Conservation (phyloP, 1,140 invertebrate species). For the Pentalonia nigronervosa region DNA sequence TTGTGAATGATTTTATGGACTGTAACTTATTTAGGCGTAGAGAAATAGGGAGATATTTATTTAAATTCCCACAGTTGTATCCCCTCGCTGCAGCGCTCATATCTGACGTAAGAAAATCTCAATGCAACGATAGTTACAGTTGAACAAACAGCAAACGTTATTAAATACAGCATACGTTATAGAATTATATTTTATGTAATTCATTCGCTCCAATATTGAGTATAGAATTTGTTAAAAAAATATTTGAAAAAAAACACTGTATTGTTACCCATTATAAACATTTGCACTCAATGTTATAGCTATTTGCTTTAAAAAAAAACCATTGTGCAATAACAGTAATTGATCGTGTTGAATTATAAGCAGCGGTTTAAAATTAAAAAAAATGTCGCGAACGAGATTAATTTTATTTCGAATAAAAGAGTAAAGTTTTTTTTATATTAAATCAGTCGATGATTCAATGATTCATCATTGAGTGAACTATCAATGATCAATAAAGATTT, state of each 20-base stretch:
- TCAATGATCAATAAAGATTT: constrained; percentile 9
- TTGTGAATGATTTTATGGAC: constrained; percentile 7
- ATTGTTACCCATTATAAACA: neutral
- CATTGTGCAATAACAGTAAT: neutral
- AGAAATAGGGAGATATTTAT: neutral
- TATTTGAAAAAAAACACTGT: neutral
- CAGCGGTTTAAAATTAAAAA: neutral
- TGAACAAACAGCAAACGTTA: neutral
- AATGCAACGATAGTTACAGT: neutral
- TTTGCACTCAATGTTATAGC: neutral
- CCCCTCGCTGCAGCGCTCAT: neutral
- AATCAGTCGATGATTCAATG: neutral
- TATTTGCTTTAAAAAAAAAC: neutral
- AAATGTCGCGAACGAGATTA: neutral
- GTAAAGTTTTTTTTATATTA: neutral
- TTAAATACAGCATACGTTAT: neutral
- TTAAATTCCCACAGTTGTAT: neutral
- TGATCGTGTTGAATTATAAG: neutral
- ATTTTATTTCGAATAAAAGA: neutral
- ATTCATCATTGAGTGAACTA: too few relatives aligned
- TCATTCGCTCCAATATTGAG: neutral
- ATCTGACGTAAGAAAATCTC: neutral
- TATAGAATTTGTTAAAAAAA: neutral
- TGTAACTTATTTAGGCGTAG: neutral
- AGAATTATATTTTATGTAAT: neutral